Percentiles rank a stretch among this genome's conserved stretches.
Conservation (phyloP, 2,888 invertebrate genomes). For the Nomada goodeniana region DNA sequence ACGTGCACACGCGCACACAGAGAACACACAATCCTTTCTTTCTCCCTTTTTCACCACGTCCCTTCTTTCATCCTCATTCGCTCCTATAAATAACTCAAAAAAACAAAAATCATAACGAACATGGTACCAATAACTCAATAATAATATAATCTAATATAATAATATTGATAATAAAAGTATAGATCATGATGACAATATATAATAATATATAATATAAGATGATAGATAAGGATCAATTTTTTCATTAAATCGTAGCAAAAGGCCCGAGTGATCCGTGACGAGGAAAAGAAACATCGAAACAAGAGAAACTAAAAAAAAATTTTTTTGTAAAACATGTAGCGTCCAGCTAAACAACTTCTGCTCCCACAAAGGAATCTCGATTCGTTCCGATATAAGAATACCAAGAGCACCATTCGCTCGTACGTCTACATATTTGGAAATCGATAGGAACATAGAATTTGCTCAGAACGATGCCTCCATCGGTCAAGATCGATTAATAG, state of each 20-base stretch:
- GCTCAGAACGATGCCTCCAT: slow-evolving; percentile 31
- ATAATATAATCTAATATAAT: slow-evolving; percentile 54
- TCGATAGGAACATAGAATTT: slow-evolving; percentile 70
- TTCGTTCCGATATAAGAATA: slow-evolving; percentile 40
- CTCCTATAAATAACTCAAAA: slow-evolving; percentile 63
- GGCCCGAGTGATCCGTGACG: slow-evolving; percentile 24
- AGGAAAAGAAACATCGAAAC: slow-evolving; percentile 12
- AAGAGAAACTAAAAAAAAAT: slow-evolving; percentile 23
- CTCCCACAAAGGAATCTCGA: neutral
- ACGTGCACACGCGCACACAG: slow-evolving; percentile 18
- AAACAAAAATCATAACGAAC: slow-evolving; percentile 50
- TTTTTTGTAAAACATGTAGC: too few relatives aligned
- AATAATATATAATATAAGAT: slow-evolving; percentile 36
- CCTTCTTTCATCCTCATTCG: slow-evolving; percentile 37
- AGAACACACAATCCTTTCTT: neutral
- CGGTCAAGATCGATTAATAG: neutral
- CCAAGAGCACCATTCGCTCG: slow-evolving; percentile 63
- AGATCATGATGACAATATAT: slow-evolving; percentile 50
- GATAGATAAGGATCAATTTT: slow-evolving; percentile 27
- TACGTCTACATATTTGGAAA: slow-evolving; percentile 61
- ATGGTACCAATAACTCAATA: slow-evolving; percentile 61
- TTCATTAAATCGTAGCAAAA: slow-evolving; percentile 48
- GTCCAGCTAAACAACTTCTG: neutral
- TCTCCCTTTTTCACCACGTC: slow-evolving; percentile 2
- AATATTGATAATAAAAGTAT: slow-evolving; percentile 48